Evolutionary conservation across 2,113 vertebrate genomes (phyloP).

Genomic region (Paracanthobrama guichenoti): DNA sequence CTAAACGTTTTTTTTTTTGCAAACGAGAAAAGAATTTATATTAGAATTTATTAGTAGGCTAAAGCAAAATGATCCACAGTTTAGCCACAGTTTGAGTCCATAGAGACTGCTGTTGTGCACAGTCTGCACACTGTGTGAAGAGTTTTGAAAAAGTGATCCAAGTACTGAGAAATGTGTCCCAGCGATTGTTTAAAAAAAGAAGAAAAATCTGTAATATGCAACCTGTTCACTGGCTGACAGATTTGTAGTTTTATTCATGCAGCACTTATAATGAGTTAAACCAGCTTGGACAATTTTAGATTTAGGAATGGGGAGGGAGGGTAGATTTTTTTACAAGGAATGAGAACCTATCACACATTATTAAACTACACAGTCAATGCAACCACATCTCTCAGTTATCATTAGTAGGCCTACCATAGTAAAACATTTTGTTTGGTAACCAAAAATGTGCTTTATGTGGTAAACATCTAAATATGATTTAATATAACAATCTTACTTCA

Average conservation of each 20-base stretch:
- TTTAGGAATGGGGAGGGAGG: background rate
- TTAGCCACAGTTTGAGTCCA: no score
- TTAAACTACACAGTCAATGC: background rate
- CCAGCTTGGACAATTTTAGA: constrained; percentile 8
- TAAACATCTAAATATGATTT: no score
- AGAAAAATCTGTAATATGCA: background rate
- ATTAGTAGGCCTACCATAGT: background rate
- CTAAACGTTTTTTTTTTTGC: no score
- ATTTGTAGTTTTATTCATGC: constrained; percentile 12
- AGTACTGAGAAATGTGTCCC: no score
- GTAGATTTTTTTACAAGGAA: background rate
- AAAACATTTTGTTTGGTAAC: background rate
- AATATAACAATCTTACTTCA: no score
- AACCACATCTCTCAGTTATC: background rate
- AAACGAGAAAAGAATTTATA: no score
- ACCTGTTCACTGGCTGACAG: constrained; percentile 28
- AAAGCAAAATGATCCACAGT: no score
- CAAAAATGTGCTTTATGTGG: background rate
- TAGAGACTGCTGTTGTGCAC: no score
- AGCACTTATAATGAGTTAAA: background rate
- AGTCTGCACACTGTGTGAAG: no score
- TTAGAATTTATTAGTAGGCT: no score
- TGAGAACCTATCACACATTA: background rate
- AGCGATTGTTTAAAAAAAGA: no score
- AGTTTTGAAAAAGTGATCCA: no score